Evolutionary conservation across 2,888 invertebrate genomes (phyloP), one percentile per base, ranked within the genome.

Genomic region (Taenaris catops): DNA sequence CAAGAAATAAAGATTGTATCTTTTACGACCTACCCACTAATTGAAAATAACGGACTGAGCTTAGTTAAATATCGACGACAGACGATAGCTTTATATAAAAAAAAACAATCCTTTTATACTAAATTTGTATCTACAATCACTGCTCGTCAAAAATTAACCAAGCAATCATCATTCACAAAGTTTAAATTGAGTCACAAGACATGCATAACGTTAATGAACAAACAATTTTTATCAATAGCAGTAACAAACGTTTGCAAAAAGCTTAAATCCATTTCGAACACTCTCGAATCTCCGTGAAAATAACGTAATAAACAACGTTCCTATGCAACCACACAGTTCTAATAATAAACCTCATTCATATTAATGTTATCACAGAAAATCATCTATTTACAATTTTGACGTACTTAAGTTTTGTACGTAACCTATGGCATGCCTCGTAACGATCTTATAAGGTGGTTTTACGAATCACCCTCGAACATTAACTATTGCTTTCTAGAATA

Each of bases 351-450:
- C 67, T 71, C 74, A 78, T 75, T 75, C 76, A 76, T 70, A 62
- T 68, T 58, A 78, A 80, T 86, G 83, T 87, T 87, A 87, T 87
- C 87, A 87, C 87, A 87, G 87, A 87, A 87, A 87, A 87, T 84
- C 70, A 87, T 87, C 81, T 87, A 87, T 87, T 80, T 87, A 87
- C 87, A 87, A 84, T 80, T 87, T 86, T 79, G 80, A 80, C 84
- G 66, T 70, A 76, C 76, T 73, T 74, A 69, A 68, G 71, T 80
- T 73, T 68, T 67, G 73, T 78, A 80, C 75, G 67, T 71, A 67
- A 58, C 67, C 68, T 72, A 74, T 64, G 66, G 66, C 68, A 73
- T 76, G 76, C 66, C 61, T 73, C 68, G 73, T 65, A 72, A 74
- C 70, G 63, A 73, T 73, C 68, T 60, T 63, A 51, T 56, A 55